phyloP scores from a whole-genome alignment of 2,888 invertebrate species.

The Leptinotarsa haldemani region DNA sequence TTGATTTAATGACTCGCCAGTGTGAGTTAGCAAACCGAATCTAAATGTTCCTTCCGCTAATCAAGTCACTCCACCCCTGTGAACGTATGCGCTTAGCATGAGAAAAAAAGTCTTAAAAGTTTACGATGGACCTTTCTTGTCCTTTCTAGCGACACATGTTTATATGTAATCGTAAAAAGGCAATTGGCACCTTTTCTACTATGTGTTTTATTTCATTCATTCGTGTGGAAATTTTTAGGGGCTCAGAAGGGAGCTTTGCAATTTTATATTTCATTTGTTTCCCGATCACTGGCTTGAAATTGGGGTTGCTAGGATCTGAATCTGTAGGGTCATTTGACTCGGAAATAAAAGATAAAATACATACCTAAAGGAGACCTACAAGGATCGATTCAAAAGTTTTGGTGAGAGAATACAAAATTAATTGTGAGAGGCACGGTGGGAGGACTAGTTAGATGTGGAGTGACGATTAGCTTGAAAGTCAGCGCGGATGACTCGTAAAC shows the following conservation, averaged over 20 bases:
- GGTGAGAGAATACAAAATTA: no score
- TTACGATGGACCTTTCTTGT: slow-evolving; percentile 39
- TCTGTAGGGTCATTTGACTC: no score
- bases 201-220: slow-evolving; percentile 36
- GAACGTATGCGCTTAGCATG: background rate
- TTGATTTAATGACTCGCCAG: no score
- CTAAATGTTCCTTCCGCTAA: background rate
- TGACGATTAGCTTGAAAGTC: no score
- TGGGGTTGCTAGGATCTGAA: slow-evolving; percentile 2
- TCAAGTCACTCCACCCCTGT: slow-evolving; percentile 4
- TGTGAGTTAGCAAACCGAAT: no score
- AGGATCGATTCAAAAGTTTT: no score
- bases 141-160: slow-evolving; percentile 45
- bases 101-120: slow-evolving; percentile 32
- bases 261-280: slow-evolving; percentile 11
- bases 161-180: slow-evolving; percentile 57
- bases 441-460: no score
- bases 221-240: slow-evolving; percentile 35
- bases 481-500: no score
- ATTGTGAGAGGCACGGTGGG: no score
- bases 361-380: background rate
- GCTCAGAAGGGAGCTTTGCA: slow-evolving; percentile 4
- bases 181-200: slow-evolving; percentile 40
- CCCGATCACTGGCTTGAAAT: background rate
- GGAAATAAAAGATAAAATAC: background rate